Evolutionary conservation across 2,797 vertebrate species (phyloP).

Genomic region (Glossophaga mutica): DNA sequence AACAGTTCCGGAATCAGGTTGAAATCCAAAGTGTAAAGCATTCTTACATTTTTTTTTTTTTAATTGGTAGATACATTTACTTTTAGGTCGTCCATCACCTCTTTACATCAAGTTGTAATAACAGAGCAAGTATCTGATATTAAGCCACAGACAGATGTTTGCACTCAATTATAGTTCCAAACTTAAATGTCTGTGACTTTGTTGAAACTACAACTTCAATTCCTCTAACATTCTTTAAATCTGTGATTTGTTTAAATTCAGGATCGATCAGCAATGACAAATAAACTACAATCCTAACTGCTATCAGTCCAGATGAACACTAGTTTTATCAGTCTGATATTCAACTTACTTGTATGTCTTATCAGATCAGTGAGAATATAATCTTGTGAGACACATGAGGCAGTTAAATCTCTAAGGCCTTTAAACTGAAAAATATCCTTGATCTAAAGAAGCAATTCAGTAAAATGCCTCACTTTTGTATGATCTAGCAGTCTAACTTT

Average conservation of each 20-base stretch:
- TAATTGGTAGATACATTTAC: background rate
- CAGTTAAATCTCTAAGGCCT: background rate
- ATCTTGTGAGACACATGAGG: background rate
- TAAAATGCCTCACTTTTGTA: background rate
- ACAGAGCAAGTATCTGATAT: background rate
- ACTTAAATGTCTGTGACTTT: background rate
- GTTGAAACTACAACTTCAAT: background rate
- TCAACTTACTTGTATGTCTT: background rate
- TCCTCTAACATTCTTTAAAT: conserved; percentile 5
- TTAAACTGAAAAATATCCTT: background rate
- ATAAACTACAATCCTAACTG: background rate
- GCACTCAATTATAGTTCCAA: background rate
- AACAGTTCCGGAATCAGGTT: background rate
- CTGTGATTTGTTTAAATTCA: background rate
- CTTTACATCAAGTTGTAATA: background rate
- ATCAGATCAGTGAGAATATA: background rate
- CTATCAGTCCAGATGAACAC: background rate
- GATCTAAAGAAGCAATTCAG: background rate
- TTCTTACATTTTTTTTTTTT: background rate
- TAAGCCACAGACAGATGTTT: background rate
- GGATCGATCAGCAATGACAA: background rate
- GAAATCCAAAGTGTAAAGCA: background rate
- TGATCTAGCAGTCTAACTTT: background rate
- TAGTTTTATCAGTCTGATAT: background rate
- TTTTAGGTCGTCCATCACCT: background rate